A percentile compares a stretch with the other conserved stretches of the same genome.
phyloP scores from a whole-genome alignment of 2,888 invertebrate species.

The Epicampocera succincta region DNA sequence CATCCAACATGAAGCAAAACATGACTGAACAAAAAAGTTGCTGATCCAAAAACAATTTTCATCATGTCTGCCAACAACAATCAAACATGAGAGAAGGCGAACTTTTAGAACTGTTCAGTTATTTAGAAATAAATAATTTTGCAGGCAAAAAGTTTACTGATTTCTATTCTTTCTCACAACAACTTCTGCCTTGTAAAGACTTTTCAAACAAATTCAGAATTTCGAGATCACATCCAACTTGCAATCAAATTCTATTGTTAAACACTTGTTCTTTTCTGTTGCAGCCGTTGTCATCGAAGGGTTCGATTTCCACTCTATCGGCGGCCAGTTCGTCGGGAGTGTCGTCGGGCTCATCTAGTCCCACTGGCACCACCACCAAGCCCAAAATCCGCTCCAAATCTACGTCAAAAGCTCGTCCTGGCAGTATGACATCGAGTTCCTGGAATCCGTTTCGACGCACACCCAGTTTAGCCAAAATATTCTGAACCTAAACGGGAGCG shows the following conservation, averaged over 20 bases:
- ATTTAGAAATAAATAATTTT: no score
- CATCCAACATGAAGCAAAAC: no score
- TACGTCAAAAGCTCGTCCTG: constrained; percentile 78
- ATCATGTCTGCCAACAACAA: no score
- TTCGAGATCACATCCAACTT: not conserved
- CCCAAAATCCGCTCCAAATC: constrained; percentile 79
- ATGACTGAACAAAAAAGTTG: no score
- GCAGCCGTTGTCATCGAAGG: constrained; percentile 81
- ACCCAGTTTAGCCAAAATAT: constrained; percentile 81
- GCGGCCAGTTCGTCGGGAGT: constrained; percentile 81
- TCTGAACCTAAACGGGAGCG: constrained; percentile 70
- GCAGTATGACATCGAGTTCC: constrained; percentile 80
- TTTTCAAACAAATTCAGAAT: no score
- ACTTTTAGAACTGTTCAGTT: no score
- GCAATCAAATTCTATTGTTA: not conserved
- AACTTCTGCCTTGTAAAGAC: no score
- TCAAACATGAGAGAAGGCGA: no score
- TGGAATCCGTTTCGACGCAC: constrained; percentile 82
- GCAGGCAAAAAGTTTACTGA: no score
- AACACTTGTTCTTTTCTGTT: constrained; percentile 24
- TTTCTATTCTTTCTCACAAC: no score
- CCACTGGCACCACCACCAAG: constrained; percentile 80
- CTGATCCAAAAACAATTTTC: no score
- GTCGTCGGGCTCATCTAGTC: constrained; percentile 81
- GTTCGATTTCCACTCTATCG: constrained; percentile 81